Evolutionary conservation across 2,113 vertebrate genomes (phyloP).

Genomic region (Erythrolamprus reginae): DNA sequence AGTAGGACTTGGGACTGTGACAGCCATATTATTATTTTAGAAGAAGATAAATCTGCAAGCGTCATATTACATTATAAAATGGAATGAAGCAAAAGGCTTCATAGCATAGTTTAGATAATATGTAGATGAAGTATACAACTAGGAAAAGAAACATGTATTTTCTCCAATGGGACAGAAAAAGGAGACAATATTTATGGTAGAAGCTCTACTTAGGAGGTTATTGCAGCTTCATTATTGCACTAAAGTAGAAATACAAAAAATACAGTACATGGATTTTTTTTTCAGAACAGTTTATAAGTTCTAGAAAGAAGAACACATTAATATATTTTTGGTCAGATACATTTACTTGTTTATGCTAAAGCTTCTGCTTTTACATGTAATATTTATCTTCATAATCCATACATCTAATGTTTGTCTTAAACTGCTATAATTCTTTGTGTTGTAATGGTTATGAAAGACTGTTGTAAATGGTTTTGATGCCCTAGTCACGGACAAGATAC

Average conservation of each 20-base stretch:
- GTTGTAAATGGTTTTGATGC: background rate
- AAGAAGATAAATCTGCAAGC: slow-evolving; percentile 62
- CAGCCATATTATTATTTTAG: slow-evolving; percentile 61
- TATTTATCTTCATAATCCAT: background rate
- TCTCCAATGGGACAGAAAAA: background rate
- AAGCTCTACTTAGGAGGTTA: background rate
- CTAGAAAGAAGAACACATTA: background rate
- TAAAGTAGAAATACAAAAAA: slow-evolving; percentile 2
- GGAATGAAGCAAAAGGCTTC: slow-evolving; percentile 28
- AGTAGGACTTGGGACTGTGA: slow-evolving; percentile 45
- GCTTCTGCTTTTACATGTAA: background rate
- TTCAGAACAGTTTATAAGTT: background rate
- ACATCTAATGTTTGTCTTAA: background rate
- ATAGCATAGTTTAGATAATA: background rate
- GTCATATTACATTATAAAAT: slow-evolving; percentile 41
- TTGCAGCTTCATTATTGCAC: slow-evolving; percentile 24
- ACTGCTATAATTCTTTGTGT: background rate
- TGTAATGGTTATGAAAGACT: background rate
- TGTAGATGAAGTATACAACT: background rate
- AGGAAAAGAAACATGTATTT: background rate
- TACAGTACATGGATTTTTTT: slow-evolving; percentile 31
- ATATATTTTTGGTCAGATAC: background rate
- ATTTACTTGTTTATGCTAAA: background rate
- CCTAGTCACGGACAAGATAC: background rate
- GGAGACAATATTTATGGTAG: background rate